These are phyloP conservation scores for Salminus brasiliensis DNA, from an alignment of 2,113 vertebrate species.

Conservation along the genomic window DNA sequence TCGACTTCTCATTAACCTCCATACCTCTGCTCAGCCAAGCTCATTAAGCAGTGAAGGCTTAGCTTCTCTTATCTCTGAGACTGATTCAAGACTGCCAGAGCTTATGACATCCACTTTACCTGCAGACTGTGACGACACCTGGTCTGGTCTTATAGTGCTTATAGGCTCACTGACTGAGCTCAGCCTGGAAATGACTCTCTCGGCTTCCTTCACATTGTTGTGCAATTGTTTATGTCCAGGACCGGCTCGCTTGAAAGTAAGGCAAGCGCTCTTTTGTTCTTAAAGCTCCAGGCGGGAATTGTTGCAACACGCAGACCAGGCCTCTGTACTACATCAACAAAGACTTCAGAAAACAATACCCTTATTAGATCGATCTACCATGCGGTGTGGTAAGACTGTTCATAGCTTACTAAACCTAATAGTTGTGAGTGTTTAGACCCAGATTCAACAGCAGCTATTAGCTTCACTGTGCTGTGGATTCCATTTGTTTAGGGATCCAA, in stretches of 20 bases:
- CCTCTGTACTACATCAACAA: background rate
- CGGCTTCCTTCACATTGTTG: too few species aligned
- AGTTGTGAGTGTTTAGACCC: too few species aligned
- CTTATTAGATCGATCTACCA: background rate
- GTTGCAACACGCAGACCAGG: too few species aligned
- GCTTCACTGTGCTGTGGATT: too few species aligned
- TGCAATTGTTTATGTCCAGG: background rate
- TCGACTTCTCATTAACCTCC: background rate
- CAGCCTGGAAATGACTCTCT: background rate
- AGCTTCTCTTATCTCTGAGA: background rate
- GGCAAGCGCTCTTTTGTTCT: background rate
- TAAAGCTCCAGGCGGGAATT: background rate
- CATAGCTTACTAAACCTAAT: too few species aligned
- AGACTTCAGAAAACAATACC: background rate
- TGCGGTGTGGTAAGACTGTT: background rate
- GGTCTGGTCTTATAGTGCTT: background rate
- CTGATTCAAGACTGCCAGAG: background rate
- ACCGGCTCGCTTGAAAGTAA: background rate
- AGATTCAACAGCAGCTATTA: too few species aligned
- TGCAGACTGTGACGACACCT: background rate
- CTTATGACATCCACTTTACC: background rate
- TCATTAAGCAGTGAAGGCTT: conserved; percentile 12
- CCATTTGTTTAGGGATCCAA: too few species aligned
- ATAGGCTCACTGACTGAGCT: background rate
- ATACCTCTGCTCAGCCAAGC: background rate